Percentiles rank a stretch among this genome's conserved stretches.
These are phyloP conservation scores for Spilogale gracilis DNA, from an alignment of 2,113 vertebrate genomes.

Conservation along the genomic window DNA sequence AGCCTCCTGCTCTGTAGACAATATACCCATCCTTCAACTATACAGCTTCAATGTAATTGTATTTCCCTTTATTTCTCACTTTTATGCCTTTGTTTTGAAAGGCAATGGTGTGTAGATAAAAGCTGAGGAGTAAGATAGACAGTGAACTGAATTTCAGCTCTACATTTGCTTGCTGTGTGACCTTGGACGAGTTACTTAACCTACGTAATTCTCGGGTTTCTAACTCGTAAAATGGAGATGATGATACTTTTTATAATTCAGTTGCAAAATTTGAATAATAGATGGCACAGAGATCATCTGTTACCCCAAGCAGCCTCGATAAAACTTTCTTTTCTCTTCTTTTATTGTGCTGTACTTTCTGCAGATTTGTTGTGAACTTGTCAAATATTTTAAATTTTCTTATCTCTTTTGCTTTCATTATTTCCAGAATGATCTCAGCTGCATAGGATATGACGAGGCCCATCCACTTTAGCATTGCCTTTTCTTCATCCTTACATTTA, in stretches of 20 bases:
- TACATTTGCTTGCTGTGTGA: constrained; percentile 32
- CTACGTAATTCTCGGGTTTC: not conserved
- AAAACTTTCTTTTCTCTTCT: not conserved
- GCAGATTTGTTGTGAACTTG: not conserved
- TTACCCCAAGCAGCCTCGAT: not conserved
- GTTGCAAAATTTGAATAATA: not conserved
- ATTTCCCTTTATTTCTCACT: constrained; percentile 79
- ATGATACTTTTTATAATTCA: not conserved
- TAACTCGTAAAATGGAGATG: constrained; percentile 21
- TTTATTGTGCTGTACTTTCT: not conserved
- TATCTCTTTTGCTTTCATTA: constrained; percentile 6
- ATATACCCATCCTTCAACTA: constrained; percentile 72
- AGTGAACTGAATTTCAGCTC: constrained; percentile 40
- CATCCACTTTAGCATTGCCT: not conserved
- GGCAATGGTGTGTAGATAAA: constrained; percentile 79
- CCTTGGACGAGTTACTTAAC: constrained; percentile 63
- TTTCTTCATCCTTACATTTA: not conserved
- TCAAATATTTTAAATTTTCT: constrained; percentile 49
- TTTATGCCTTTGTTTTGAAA: constrained; percentile 83
- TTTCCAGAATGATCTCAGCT: constrained; percentile 45
- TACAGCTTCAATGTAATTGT: constrained; percentile 72
- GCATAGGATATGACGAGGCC: not conserved
- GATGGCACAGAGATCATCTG: not conserved
- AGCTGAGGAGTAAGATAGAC: constrained; percentile 35
- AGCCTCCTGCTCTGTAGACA: constrained; percentile 57